Base-by-base conservation (phyloP, 2,888 invertebrate species). In the Helleia helle region DNA sequence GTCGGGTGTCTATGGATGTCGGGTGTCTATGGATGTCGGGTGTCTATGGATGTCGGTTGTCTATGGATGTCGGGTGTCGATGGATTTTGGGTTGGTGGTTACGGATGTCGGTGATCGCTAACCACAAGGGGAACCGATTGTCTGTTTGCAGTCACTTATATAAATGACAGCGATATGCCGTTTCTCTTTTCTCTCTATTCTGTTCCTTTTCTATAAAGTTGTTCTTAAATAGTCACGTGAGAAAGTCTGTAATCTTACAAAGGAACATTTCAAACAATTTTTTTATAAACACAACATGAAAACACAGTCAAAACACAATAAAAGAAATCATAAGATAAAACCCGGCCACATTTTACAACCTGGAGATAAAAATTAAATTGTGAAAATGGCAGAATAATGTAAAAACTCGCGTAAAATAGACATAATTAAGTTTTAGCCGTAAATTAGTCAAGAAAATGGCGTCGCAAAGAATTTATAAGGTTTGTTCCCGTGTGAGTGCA, bases 391-490 rank as follows among this genome's bases (percentile, higher is more conserved):
- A 18, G 29, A 12, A 22, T 34, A 34, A 34, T 34, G 34, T 12
- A 34, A 34, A 9, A 12, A 34, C 22, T 22, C 22, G 22, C 22
- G 9, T 34, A 5, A 34, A 34, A 12, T 34, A 22, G 22, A 34
- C 34, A 34, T 34, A 34, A 34, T 34, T 34, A 17, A 22, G 11
- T 34, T 34, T 22, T 4, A 22, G 22, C 34, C 18, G 22, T 34
- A 34, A 34, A 34, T 34, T 34, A 34, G 34, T 34, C 11, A 17
- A 39, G 39, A 39, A 39, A 39, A 14, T 39, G 25, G 24, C 22
- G 30, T 11, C 30, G 31, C 30, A 9, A 25, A 39, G 30, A 39
- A 31, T 39, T 25, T 26, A 30, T 30, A 39, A 39, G 39, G 15
- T 25, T 39, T 30, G 30, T 39, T 15, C 29, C 25, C 22, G 22